Base-by-base conservation (phyloP, 2,113 vertebrate genomes). In the Rhinolophus ferrumequinum region DNA sequence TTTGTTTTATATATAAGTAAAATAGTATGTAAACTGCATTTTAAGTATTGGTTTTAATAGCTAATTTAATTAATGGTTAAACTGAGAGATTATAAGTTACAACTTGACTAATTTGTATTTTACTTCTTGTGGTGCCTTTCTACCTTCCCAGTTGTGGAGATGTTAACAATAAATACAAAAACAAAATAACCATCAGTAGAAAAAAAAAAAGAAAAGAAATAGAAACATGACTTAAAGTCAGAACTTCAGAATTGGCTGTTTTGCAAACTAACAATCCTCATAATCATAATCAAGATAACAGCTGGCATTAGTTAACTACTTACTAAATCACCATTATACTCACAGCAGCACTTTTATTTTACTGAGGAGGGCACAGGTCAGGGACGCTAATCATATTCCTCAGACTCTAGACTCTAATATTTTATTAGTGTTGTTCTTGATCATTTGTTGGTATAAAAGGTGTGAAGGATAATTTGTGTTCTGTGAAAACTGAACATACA, bases 391-490 rank as follows among this genome's bases (percentile, higher is more conserved):
- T 92, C 85, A 90, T 75, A 93, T 86, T 84, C 54, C 44, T 35
- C 69, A 73, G 76, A 76, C 28, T 69, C 62, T 67, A 77, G 75
- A 66, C 72, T 44, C 52, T 30, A 50, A 28, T 93, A 66, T 97
- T 97, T 96, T 97, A 54, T 95, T 83, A 90, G 64, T 35, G 62
- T 77, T 73, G 26, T 38, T 90, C 54, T 94, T 90, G 73, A 84
- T 95, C 81, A 52, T 96, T 94, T 85, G 62, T 96, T 94, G 84
- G 54, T 93, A 73, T 91, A 77, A 97, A 38, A 96, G 58, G 82
- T 95, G 58, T 88, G 81, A 96, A 96, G 54, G 50, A 33, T 86
- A 92, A 94, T 93, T 93, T 94, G 35, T 85, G 22, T 2, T 84
- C 50, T 72, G 6, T 83, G 85, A 52, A 97, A 96, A 70, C 66